Conservation (phyloP, 23 tunicate species). For the Diplosoma virens region DNA sequence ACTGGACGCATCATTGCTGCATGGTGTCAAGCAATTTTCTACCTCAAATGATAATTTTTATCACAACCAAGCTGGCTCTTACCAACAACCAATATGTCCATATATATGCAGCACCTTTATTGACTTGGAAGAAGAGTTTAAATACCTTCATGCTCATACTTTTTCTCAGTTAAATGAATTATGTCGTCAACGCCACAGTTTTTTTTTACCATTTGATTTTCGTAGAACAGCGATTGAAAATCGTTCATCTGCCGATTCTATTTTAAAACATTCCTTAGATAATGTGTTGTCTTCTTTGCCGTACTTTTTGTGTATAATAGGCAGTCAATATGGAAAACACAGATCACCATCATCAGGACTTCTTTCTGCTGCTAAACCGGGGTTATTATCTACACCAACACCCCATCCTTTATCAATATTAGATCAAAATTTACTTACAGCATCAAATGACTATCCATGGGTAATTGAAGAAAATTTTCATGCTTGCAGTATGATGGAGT, state of each 20-base stretch:
- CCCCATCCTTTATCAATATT: constrained; percentile 1
- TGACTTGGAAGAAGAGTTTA: constrained; percentile 86
- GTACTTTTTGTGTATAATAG: constrained; percentile 69
- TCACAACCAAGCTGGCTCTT: background rate
- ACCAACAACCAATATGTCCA: constrained; percentile 43
- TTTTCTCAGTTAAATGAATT: constrained; percentile 46
- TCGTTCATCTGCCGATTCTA: constrained; percentile 56
- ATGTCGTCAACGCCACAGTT: constrained; percentile 37
- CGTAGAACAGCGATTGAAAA: constrained; percentile 58
- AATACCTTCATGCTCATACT: constrained; percentile 36
- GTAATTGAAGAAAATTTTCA: constrained; percentile 54
- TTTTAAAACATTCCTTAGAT: constrained; percentile 57
- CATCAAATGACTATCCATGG: constrained; percentile 68
- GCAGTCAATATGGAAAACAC: constrained; percentile 71
- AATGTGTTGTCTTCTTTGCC: constrained; percentile 47
- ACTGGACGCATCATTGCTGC: constrained; percentile 24
- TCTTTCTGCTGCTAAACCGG: background rate
- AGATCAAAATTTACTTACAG: constrained; percentile 56
- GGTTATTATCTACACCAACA: background rate
- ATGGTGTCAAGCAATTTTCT: background rate
- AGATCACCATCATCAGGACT: background rate
- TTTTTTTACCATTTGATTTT: constrained; percentile 43
- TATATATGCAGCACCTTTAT: constrained; percentile 73
- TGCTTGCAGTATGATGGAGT: constrained; percentile 66
- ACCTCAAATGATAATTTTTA: background rate